A percentile compares a stretch with the other conserved stretches of the same genome.
These are phyloP conservation scores for Metellina segmentata DNA, from an alignment of 2,888 invertebrate species.

Conservation along the genomic window DNA sequence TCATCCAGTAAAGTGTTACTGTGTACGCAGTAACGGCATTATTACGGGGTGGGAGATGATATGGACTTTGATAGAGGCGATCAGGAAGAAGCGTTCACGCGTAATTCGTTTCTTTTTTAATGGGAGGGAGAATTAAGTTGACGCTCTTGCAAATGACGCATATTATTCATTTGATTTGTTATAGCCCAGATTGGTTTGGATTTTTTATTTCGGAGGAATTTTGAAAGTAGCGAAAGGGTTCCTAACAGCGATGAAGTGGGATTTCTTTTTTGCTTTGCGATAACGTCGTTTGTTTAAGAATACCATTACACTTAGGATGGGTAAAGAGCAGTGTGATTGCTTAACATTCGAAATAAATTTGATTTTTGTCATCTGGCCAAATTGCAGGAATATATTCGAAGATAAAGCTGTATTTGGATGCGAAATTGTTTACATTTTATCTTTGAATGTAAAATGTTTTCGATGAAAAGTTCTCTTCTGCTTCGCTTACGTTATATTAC, in stretches of 20 bases:
- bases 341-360: no score
- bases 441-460: no score
- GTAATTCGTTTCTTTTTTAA: constrained; percentile 29
- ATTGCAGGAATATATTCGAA: no score
- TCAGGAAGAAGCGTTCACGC: background rate
- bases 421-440: no score
- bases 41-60: constrained; percentile 25
- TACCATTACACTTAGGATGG: background rate
- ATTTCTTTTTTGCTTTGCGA: background rate
- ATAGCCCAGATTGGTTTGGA: background rate
- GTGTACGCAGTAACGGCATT: constrained; percentile 15
- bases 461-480: no score
- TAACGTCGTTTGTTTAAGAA: background rate
- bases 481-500: no score
- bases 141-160: constrained; percentile 19
- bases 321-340: no score
- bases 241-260: background rate
- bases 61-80: constrained; percentile 39
- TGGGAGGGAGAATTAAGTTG: constrained; percentile 1
- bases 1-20: constrained; percentile 53
- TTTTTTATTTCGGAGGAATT: background rate
- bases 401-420: no score
- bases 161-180: constrained; percentile 28
- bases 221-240: background rate
- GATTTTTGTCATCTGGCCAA: no score